phyloP scores from a whole-genome alignment of 2,888 invertebrate species.

The Pristionchus maxplancki region DNA sequence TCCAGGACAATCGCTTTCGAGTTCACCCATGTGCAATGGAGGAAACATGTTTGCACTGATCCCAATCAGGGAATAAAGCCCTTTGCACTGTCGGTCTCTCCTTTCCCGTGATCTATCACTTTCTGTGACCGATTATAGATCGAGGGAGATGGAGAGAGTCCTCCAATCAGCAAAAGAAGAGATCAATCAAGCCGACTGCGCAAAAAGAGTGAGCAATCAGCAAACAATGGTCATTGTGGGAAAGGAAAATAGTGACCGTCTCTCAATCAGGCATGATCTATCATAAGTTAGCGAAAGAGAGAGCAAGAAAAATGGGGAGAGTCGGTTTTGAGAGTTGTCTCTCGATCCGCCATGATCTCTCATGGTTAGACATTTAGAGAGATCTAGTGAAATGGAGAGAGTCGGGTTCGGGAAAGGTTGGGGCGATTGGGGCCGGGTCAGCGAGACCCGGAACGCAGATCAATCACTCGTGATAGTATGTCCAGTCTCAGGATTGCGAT shows the following conservation, averaged over 20 bases:
- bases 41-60: slow-evolving; percentile 33
- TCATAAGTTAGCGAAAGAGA: background rate
- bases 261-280: background rate
- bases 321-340: too few species aligned
- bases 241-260: background rate
- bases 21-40: background rate
- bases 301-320: background rate
- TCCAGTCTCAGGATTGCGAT: too few species aligned
- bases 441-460: background rate
- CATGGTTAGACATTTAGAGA: too few species aligned
- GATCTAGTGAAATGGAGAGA: too few species aligned
- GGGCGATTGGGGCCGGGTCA: background rate
- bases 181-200: slow-evolving; percentile 20
- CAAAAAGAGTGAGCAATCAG: slow-evolving; percentile 8
- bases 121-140: background rate
- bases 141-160: background rate
- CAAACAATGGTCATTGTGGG: slow-evolving; percentile 29
- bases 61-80: slow-evolving; percentile 34
- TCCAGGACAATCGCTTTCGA: too few species aligned
- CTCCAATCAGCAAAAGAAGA: background rate
- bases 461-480: background rate
- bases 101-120: background rate
- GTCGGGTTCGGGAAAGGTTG: background rate
- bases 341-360: too few species aligned
- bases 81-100: background rate